Evolutionary conservation across 2,888 invertebrate species (phyloP).

Genomic region (Baronia brevicornis): DNA sequence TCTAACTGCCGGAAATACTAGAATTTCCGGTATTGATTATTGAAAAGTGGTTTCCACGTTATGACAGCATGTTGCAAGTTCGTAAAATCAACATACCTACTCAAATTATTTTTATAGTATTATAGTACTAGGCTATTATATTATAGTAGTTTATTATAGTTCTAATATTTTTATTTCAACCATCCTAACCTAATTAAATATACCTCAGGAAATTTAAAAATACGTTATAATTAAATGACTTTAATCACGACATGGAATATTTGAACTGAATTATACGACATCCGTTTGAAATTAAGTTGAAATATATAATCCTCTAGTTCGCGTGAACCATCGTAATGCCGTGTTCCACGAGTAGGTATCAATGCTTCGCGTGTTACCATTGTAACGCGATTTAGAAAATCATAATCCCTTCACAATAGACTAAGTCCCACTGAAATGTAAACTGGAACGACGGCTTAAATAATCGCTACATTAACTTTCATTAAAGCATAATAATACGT

Average conservation of each 20-base stretch:
- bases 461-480: slow-evolving; percentile 23
- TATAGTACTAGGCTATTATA: too few relatives aligned
- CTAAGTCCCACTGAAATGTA: slow-evolving; percentile 46
- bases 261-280: slow-evolving; percentile 12
- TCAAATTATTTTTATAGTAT: too few relatives aligned
- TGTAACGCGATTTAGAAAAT: slow-evolving; percentile 65
- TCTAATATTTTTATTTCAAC: too few relatives aligned
- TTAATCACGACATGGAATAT: slow-evolving; percentile 16
- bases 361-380: slow-evolving; percentile 63
- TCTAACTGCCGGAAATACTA: too few relatives aligned
- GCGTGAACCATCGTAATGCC: slow-evolving; percentile 43
- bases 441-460: slow-evolving; percentile 55
- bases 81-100: too few relatives aligned
- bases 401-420: slow-evolving; percentile 60
- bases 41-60: too few relatives aligned
- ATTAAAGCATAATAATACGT: slow-evolving; percentile 17
- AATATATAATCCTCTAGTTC: slow-evolving; percentile 37
- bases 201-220: too few relatives aligned
- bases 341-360: slow-evolving; percentile 48
- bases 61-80: too few relatives aligned
- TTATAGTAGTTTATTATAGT: too few relatives aligned
- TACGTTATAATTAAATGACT: slow-evolving; percentile 11
- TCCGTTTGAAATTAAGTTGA: slow-evolving; percentile 13
- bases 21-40: too few relatives aligned
- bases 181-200: too few relatives aligned